Percentiles rank a stretch among this genome's conserved stretches.
Evolutionary conservation across 1,140 invertebrate genomes (phyloP).

Genomic region (Carposina sasakii): DNA sequence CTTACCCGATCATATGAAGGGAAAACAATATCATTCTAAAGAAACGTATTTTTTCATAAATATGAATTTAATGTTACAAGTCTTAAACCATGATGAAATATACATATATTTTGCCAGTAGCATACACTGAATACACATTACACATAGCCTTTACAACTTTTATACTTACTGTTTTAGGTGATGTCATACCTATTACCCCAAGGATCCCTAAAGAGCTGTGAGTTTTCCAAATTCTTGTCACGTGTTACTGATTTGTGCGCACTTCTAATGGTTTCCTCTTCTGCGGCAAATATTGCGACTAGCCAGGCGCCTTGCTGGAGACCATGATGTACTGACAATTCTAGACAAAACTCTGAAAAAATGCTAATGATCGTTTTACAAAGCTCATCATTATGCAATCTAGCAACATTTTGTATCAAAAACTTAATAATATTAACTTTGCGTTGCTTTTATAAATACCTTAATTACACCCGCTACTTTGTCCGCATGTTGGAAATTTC

Average conservation of each 20-base stretch:
- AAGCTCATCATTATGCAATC: not conserved
- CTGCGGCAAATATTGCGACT: not conserved
- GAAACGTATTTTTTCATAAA: not conserved
- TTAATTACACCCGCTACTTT: too few species aligned
- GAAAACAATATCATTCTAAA: too few species aligned
- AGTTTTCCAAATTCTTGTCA: not conserved
- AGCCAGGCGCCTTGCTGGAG: too few species aligned
- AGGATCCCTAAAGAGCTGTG: not conserved
- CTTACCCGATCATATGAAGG: too few species aligned
- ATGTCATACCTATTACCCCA: not conserved
- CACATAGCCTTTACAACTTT: not conserved
- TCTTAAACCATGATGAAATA: not conserved
- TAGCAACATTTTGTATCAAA: not conserved
- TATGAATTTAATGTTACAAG: not conserved
- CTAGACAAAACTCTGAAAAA: not conserved
- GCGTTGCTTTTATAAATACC: not conserved
- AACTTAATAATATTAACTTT: not conserved
- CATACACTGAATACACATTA: not conserved
- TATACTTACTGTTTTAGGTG: not conserved
- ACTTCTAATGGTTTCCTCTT: not conserved
- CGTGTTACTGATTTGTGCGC: not conserved
- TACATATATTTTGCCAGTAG: not conserved
- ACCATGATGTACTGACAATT: too few species aligned
- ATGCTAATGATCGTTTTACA: not conserved
- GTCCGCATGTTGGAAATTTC: too few species aligned